These are phyloP conservation scores for Phataginus tricuspis DNA, from an alignment of 2,797 vertebrate species.

Conservation along the genomic window DNA sequence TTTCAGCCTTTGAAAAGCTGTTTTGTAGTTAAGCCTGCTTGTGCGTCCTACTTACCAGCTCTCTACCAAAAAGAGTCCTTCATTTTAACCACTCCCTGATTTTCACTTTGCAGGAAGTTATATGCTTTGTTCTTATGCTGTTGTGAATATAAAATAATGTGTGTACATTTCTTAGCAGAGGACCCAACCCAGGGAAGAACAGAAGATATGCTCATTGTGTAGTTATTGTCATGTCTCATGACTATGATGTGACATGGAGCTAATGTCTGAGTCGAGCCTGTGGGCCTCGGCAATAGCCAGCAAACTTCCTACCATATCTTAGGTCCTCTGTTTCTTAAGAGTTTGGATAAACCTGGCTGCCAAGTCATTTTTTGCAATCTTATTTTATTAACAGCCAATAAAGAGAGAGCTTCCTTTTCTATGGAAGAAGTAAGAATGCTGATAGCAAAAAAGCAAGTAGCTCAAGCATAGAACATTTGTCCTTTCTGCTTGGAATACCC, in stretches of 20 bases:
- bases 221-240: neutral
- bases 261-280: neutral
- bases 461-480: neutral
- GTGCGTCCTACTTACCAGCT: neutral
- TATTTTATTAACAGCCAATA: neutral
- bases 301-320: neutral
- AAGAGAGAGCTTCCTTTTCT: neutral
- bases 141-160: neutral
- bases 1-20: neutral
- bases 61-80: neutral
- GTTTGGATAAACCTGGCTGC: neutral
- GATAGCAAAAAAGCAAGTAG: neutral
- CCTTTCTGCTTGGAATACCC: neutral
- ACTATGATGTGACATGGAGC: neutral
- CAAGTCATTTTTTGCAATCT: neutral
- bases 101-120: slow-evolving; percentile 21
- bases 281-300: neutral
- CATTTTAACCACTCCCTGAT: slow-evolving; percentile 7
- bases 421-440: neutral
- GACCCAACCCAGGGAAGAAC: neutral
- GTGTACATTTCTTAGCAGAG: neutral
- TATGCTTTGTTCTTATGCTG: neutral
- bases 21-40: neutral
- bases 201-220: neutral
- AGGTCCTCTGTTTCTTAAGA: neutral